These are phyloP conservation scores for Drosophila vallismaia DNA, from an alignment of 2,888 invertebrate genomes.

Conservation along the genomic window DNA sequence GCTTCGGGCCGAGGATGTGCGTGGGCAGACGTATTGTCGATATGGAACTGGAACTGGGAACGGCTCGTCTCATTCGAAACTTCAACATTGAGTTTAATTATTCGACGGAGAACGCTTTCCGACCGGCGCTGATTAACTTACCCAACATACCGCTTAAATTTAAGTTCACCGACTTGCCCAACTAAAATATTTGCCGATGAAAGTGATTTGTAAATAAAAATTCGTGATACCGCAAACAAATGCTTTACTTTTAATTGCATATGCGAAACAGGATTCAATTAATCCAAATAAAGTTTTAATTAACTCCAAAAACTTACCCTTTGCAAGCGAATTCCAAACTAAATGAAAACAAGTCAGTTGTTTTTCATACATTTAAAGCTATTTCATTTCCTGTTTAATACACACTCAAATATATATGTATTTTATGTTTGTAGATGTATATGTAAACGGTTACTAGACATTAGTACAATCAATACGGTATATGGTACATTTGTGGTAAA, in stretches of 20 bases:
- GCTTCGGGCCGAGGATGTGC: constrained; percentile 89
- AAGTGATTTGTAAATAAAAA: neutral
- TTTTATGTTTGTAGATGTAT: constrained; percentile 41
- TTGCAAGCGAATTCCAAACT: neutral
- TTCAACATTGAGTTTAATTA: constrained; percentile 78
- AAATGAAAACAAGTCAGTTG: constrained; percentile 17
- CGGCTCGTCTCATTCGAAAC: constrained; percentile 82
- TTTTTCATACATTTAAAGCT: constrained; percentile 71
- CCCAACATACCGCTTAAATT: constrained; percentile 83
- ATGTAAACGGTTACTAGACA: constrained; percentile 49
- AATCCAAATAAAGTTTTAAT: neutral
- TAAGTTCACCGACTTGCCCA: constrained; percentile 77
- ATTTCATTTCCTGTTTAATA: constrained; percentile 65
- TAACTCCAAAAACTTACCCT: neutral
- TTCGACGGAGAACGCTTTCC: constrained; percentile 75
- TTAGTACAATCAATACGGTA: constrained; percentile 47
- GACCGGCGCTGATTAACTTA: constrained; percentile 74
- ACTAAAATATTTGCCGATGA: constrained; percentile 25
- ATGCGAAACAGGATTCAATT: neutral
- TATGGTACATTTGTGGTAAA: constrained; percentile 52
- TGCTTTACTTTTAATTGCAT: neutral
- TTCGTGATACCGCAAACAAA: neutral
- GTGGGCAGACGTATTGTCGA: constrained; percentile 90
- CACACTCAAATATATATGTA: constrained; percentile 50
- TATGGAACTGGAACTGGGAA: constrained; percentile 87